Evolutionary conservation across 1,140 invertebrate genomes (phyloP).

Genomic region (Latrodectus geometricus): DNA sequence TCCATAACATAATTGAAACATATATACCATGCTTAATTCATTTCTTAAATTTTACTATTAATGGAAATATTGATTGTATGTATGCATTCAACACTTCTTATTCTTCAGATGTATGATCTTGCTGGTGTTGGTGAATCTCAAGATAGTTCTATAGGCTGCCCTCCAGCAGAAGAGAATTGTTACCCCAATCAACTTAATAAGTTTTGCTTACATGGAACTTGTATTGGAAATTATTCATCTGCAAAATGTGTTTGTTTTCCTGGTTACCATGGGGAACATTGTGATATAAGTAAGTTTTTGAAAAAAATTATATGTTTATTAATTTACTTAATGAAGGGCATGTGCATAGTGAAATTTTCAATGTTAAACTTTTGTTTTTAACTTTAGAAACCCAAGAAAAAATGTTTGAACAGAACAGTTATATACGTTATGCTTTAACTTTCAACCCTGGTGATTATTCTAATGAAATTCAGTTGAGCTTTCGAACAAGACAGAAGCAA

Average conservation of each 20-base stretch:
- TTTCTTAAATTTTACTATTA: conserved; percentile 5
- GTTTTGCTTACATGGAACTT: conserved; percentile 80
- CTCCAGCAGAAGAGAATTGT: conserved; percentile 64
- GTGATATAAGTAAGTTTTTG: conserved; percentile 73
- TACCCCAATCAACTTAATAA: conserved; percentile 55
- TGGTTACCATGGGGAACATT: conserved; percentile 89
- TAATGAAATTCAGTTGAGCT: conserved; percentile 90
- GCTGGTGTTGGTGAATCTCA: conserved; percentile 63
- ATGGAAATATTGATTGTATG: background rate
- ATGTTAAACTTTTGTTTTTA: conserved; percentile 6
- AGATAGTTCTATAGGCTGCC: conserved; percentile 63
- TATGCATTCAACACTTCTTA: background rate
- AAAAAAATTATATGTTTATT: background rate
- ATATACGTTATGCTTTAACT: conserved; percentile 94
- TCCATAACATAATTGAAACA: too few relatives aligned
- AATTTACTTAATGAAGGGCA: too few relatives aligned
- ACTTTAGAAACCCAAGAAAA: conserved; percentile 76
- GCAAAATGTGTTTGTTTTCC: conserved; percentile 92
- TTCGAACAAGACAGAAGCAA: conserved; percentile 90
- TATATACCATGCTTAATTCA: background rate
- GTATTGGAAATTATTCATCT: conserved; percentile 88
- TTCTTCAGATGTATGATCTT: conserved; percentile 68
- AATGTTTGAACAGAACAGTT: conserved; percentile 91
- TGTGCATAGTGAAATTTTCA: background rate
- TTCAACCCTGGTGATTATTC: conserved; percentile 93